These are phyloP conservation scores for Eupithecia subfuscata DNA, from an alignment of 2,888 invertebrate genomes.

Conservation along the genomic window DNA sequence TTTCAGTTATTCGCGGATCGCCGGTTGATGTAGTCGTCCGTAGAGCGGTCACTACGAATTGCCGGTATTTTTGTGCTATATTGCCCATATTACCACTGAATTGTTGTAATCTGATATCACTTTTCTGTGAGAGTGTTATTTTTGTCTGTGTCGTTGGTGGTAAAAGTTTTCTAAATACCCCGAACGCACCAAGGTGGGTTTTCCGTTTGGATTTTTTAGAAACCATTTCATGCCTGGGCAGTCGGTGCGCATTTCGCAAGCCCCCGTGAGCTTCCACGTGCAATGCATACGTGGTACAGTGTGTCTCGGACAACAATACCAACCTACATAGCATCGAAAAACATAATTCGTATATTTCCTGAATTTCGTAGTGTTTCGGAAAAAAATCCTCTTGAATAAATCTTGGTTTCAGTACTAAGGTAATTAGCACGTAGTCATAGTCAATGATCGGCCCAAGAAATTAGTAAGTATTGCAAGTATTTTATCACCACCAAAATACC, in stretches of 20 bases:
- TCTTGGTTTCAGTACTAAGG: neutral
- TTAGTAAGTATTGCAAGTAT: neutral
- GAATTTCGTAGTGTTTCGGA: neutral
- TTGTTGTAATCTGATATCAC: constrained; percentile 57
- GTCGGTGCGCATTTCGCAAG: constrained; percentile 49
- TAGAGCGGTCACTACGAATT: constrained; percentile 68
- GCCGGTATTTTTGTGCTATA: constrained; percentile 71
- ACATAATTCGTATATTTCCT: neutral
- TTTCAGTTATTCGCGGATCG: constrained; percentile 70
- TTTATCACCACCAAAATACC: neutral
- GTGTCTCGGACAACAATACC: neutral
- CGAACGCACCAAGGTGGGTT: constrained; percentile 72
- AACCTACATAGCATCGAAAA: neutral
- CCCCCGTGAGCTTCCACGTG: constrained; percentile 58
- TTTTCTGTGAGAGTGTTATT: constrained; percentile 70
- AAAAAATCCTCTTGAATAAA: neutral
- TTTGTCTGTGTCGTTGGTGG: constrained; percentile 59
- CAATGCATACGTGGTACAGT: constrained; percentile 51
- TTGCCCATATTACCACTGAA: constrained; percentile 50
- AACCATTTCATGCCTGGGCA: constrained; percentile 50
- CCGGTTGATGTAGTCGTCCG: constrained; percentile 73
- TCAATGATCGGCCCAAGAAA: neutral
- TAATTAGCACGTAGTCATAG: neutral
- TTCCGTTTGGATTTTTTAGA: constrained; percentile 54
- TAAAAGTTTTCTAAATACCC: constrained; percentile 63